A percentile compares a stretch with the other conserved stretches of the same genome.
Evolutionary conservation across 2,888 invertebrate species (phyloP).

Genomic region (Eulithis testata): DNA sequence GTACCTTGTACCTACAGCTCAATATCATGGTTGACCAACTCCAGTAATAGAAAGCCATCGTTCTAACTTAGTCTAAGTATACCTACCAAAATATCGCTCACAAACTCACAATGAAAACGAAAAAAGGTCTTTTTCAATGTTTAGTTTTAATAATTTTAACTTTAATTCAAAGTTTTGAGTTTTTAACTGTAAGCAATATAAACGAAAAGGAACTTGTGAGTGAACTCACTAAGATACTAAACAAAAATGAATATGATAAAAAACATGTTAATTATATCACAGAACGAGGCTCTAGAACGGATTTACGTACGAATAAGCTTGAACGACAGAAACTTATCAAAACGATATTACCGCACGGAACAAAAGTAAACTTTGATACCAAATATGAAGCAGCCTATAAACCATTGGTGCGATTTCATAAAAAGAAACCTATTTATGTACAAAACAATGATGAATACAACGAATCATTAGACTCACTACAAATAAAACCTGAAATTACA

Average conservation of each 20-base stretch:
- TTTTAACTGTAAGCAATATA: conserved; percentile 16
- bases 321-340: conserved; percentile 38
- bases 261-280: background rate
- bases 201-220: conserved; percentile 12
- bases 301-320: conserved; percentile 5
- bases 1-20: background rate
- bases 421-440: conserved; percentile 32
- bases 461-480: conserved; percentile 7
- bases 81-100: background rate
- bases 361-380: conserved; percentile 39
- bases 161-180: conserved; percentile 15
- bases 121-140: conserved; percentile 18
- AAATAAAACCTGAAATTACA: background rate
- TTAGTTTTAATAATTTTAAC: conserved; percentile 26
- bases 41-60: conserved; percentile 14
- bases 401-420: conserved; percentile 46
- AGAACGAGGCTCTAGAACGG: conserved; percentile 7
- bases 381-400: conserved; percentile 45
- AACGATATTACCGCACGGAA: conserved; percentile 46
- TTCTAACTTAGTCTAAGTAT: background rate
- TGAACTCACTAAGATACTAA: conserved; percentile 7
- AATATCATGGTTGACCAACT: conserved; percentile 29
- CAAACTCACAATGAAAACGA: conserved; percentile 17
- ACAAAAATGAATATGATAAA: background rate
- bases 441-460: conserved; percentile 14